Evolutionary conservation across 1,140 invertebrate species (phyloP).

Genomic region (Microplitis demolitor): DNA sequence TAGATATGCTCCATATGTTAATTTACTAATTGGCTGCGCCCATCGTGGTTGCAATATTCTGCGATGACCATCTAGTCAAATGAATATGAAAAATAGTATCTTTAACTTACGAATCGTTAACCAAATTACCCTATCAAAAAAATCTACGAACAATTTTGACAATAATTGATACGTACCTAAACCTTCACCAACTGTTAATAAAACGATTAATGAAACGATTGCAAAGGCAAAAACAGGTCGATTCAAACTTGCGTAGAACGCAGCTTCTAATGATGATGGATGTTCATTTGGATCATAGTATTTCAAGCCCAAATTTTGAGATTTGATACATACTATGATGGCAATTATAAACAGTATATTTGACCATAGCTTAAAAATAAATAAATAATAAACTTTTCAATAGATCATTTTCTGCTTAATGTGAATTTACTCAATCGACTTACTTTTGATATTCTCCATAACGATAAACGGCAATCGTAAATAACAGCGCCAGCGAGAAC

Average conservation of each 20-base stretch:
- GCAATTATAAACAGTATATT: constrained; percentile 37
- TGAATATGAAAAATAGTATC: no score
- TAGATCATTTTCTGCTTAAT: background rate
- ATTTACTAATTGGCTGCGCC: constrained; percentile 64
- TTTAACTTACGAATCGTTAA: no score
- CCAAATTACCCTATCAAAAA: background rate
- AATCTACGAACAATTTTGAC: constrained; percentile 6
- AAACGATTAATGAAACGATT: constrained; percentile 31
- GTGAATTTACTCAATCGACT: background rate
- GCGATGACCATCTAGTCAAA: constrained; percentile 38
- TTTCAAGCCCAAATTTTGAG: constrained; percentile 30
- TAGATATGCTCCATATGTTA: constrained; percentile 73
- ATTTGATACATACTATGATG: constrained; percentile 25
- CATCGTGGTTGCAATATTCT: constrained; percentile 42
- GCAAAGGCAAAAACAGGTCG: constrained; percentile 36
- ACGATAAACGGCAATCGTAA: constrained; percentile 43
- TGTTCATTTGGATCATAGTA: constrained; percentile 36
- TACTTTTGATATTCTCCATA: constrained; percentile 46
- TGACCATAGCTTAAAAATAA: constrained; percentile 33
- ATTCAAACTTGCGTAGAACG: constrained; percentile 39
- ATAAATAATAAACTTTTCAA: background rate
- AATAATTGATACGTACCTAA: constrained; percentile 33
- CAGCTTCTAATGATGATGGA: constrained; percentile 30
- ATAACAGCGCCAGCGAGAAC: constrained; percentile 45
- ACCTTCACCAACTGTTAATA: constrained; percentile 40